Evolutionary conservation across 2,113 vertebrate species (phyloP).

Genomic region (Ellobius talpinus): DNA sequence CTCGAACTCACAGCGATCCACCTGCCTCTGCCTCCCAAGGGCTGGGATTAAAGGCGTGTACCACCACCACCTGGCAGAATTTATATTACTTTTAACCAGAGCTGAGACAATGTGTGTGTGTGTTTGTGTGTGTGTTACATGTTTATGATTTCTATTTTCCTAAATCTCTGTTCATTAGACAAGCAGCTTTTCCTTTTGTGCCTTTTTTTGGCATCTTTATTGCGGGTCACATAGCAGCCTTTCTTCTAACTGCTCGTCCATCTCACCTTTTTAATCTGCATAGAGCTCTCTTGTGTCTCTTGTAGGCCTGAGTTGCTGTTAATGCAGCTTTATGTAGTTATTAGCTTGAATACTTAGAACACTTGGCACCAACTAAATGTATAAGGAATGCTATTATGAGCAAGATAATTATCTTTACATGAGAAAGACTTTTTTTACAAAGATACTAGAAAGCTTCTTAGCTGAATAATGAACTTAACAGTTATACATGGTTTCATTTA

Average conservation of each 20-base stretch:
- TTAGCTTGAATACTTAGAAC: conserved; percentile 31
- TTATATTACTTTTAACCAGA: conserved; percentile 40
- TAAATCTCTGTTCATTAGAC: too few relatives aligned
- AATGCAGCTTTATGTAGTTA: conserved; percentile 40
- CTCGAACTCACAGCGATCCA: too few relatives aligned
- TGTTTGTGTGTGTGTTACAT: too few relatives aligned
- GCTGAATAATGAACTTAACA: conserved; percentile 51
- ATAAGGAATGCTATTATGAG: conserved; percentile 40
- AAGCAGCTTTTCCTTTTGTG: neutral
- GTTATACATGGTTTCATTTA: conserved; percentile 61
- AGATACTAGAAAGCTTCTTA: conserved; percentile 48
- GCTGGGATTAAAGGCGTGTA: too few relatives aligned
- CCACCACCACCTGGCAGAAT: neutral
- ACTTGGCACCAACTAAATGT: conserved; percentile 1
- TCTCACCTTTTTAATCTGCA: neutral
- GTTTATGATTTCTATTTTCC: neutral
- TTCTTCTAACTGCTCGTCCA: neutral
- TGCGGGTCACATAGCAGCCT: neutral
- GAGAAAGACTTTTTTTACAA: conserved; percentile 48
- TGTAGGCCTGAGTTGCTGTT: neutral
- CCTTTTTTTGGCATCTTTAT: neutral
- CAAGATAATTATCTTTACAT: conserved; percentile 39
- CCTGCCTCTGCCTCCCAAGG: too few relatives aligned
- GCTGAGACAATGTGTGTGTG: too few relatives aligned
- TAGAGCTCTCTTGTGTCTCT: neutral